These are phyloP conservation scores for Epirrhoe tristata DNA, from an alignment of 2,888 invertebrate species.

Conservation along the genomic window DNA sequence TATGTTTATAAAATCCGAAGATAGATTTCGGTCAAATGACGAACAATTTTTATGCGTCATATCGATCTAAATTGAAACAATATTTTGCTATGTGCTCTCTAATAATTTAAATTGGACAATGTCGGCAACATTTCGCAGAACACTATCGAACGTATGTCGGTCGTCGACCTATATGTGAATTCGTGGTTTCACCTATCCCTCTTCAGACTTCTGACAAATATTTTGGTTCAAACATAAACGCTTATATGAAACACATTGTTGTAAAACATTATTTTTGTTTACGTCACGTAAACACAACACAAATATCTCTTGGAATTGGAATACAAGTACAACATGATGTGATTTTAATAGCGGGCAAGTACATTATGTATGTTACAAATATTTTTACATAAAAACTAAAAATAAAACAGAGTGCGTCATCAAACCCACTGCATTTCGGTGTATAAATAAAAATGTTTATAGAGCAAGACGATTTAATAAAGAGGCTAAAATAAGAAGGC, in stretches of 20 bases:
- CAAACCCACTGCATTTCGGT: constrained; percentile 15
- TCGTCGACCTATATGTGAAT: constrained; percentile 2
- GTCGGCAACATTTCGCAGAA: neutral
- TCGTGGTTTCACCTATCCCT: neutral
- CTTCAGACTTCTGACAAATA: neutral
- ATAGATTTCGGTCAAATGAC: neutral
- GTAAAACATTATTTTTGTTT: neutral
- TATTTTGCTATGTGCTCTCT: neutral
- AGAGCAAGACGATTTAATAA: constrained; percentile 39
- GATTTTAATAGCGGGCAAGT: constrained; percentile 18
- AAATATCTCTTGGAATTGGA: constrained; percentile 4
- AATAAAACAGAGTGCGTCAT: neutral
- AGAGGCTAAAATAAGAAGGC: constrained; percentile 39
- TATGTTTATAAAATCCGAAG: neutral
- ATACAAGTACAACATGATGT: constrained; percentile 14
- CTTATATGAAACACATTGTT: neutral
- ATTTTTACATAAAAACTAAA: constrained; percentile 6
- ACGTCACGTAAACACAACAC: neutral
- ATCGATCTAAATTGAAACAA: neutral
- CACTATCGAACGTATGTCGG: constrained; percentile 1
- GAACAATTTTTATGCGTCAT: neutral
- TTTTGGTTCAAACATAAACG: neutral
- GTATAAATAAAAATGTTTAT: constrained; percentile 30
- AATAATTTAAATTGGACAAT: neutral
- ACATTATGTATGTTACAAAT: neutral